Conservation (phyloP, 2,797 vertebrate species). For the Pangasius djambal region DNA sequence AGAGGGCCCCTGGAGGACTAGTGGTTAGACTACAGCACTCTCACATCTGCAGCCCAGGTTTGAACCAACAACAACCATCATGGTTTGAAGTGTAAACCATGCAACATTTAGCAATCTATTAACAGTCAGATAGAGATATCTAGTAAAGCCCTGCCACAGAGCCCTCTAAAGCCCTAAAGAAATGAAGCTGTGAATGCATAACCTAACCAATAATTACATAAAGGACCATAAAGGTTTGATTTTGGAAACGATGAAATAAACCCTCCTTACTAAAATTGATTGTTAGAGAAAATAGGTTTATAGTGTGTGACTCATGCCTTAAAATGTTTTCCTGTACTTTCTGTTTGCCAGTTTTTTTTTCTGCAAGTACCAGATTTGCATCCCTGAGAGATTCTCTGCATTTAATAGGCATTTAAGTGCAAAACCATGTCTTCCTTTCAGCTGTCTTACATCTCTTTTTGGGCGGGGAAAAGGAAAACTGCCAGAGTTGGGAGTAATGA, state of each 20-base stretch:
- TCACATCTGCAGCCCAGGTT: too few species aligned
- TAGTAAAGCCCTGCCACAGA: not conserved
- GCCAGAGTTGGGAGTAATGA: constrained; percentile 53
- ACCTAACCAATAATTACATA: not conserved
- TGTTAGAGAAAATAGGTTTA: constrained; percentile 3
- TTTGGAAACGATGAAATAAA: not conserved
- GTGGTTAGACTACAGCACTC: too few species aligned
- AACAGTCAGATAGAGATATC: not conserved
- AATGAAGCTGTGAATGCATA: not conserved
- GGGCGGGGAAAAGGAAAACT: constrained; percentile 34
- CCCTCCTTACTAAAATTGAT: not conserved
- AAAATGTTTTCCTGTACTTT: not conserved
- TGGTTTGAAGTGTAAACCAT: not conserved
- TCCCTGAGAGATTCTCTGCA: constrained; percentile 26
- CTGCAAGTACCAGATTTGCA: not conserved
- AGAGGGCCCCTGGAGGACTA: too few species aligned
- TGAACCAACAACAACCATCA: too few species aligned
- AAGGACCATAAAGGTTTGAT: not conserved
- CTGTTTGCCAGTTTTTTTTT: not conserved
- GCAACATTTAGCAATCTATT: not conserved
- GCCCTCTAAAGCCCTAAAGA: not conserved
- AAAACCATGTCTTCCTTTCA: constrained; percentile 39
- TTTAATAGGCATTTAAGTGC: constrained; percentile 50
- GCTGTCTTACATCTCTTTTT: constrained; percentile 42
- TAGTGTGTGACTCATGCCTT: not conserved